Percentiles rank a stretch among this genome's conserved stretches.
Evolutionary conservation across 30 jellyfish, hydroid and myxozoan species (phyloP).

Genomic region (Morbakka virulenta): DNA sequence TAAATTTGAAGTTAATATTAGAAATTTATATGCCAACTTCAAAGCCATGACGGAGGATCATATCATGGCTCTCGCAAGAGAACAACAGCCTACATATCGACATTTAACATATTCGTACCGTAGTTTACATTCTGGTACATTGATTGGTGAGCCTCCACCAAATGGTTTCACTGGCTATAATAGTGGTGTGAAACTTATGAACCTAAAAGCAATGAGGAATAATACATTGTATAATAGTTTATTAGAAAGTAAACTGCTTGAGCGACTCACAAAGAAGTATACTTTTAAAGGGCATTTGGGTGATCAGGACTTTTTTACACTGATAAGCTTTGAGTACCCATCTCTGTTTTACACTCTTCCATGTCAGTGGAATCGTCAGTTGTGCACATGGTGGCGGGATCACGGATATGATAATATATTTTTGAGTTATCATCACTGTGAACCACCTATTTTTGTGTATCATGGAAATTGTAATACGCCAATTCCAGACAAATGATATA

Average conservation of each 20-base stretch:
- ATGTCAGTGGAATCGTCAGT: slow-evolving; percentile 95
- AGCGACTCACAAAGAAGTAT: slow-evolving; percentile 57
- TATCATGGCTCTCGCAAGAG: slow-evolving; percentile 84
- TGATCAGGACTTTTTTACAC: slow-evolving; percentile 82
- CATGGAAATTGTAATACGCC: slow-evolving; percentile 94
- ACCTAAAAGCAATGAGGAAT: slow-evolving; percentile 68
- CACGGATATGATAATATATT: slow-evolving; percentile 66
- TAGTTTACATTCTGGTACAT: slow-evolving; percentile 46
- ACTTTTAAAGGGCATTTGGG: slow-evolving; percentile 86
- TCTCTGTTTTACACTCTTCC: slow-evolving; percentile 77
- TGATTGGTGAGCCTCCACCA: slow-evolving; percentile 88
- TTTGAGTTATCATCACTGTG: slow-evolving; percentile 64
- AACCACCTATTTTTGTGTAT: slow-evolving; percentile 57
- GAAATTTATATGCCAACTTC: slow-evolving; percentile 50
- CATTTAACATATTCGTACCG: slow-evolving; percentile 70
- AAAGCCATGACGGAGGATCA: slow-evolving; percentile 37
- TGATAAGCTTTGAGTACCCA: slow-evolving; percentile 65
- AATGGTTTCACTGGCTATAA: slow-evolving; percentile 80
- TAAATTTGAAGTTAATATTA: slow-evolving; percentile 60
- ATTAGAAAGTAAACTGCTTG: slow-evolving; percentile 33
- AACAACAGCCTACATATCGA: slow-evolving; percentile 89
- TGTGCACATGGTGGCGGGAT: slow-evolving; percentile 91
- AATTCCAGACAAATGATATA: slow-evolving; percentile 55
- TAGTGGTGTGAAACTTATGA: slow-evolving; percentile 81
- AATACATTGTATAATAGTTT: slow-evolving; percentile 55